phyloP scores from a whole-genome alignment of 2,113 vertebrate species.

The Ifrita kowaldi region DNA sequence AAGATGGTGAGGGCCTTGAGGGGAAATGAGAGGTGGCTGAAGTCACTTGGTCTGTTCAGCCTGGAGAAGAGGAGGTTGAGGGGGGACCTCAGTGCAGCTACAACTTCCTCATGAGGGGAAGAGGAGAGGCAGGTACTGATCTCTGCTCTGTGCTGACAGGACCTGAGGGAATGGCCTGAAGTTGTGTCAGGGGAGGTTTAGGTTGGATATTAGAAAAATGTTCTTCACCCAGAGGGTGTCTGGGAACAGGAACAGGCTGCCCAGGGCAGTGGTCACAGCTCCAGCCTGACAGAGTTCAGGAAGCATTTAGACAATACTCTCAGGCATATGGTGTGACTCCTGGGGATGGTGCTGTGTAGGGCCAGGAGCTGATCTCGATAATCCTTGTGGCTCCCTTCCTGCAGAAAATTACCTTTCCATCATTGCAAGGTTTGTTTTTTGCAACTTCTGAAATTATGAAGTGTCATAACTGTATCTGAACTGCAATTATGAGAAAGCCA shows the following conservation, averaged over 20 bases:
- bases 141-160: neutral
- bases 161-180: fast-evolving
- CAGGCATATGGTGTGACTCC: neutral
- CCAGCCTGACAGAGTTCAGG: neutral
- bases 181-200: neutral
- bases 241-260: neutral
- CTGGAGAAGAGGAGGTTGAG: neutral
- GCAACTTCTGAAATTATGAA: neutral
- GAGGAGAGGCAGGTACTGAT: neutral
- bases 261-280: neutral
- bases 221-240: neutral
- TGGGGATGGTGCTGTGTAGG: neutral
- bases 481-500: neutral
- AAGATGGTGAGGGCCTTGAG: neutral
- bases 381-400: neutral
- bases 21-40: neutral
- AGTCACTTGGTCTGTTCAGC: neutral
- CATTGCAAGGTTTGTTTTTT: neutral
- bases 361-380: fast-evolving
- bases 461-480: neutral
- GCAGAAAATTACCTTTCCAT: neutral
- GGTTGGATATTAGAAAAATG: neutral
- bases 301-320: fast-evolving
- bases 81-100: fast-evolving
- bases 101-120: neutral